Evolutionary conservation across 2,888 invertebrate genomes (phyloP).

Genomic region (Cristatella mucedo): DNA sequence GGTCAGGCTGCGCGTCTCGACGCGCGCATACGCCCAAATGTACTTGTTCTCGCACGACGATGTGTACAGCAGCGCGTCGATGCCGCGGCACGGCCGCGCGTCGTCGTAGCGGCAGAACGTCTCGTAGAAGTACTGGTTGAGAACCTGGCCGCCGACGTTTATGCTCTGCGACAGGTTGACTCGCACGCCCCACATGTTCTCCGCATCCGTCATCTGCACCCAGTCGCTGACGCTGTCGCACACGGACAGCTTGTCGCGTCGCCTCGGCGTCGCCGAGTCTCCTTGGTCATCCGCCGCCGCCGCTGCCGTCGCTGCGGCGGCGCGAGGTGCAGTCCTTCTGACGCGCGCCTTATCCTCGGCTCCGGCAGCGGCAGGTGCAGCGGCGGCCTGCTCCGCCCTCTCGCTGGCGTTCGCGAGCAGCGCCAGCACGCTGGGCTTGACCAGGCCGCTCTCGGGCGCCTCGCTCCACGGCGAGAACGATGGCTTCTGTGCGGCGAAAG

Average conservation of each 20-base stretch:
- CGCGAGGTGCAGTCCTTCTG: too few species aligned
- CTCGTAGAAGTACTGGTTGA: conserved; percentile 14
- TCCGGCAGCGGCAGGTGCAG: too few species aligned
- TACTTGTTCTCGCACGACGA: conserved; percentile 14
- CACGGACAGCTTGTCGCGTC: conserved; percentile 9
- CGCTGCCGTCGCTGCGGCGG: too few species aligned
- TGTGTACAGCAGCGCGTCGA: conserved; percentile 13
- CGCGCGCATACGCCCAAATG: conserved; percentile 15
- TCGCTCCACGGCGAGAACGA: too few species aligned
- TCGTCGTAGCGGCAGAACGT: conserved; percentile 12
- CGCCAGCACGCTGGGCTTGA: too few species aligned
- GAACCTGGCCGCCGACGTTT: conserved; percentile 12
- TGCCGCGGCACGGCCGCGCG: conserved; percentile 13
- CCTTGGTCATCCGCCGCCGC: too few species aligned
- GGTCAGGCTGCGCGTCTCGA: conserved; percentile 11
- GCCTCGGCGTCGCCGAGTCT: too few species aligned
- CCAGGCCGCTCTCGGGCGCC: too few species aligned
- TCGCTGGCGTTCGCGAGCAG: too few species aligned
- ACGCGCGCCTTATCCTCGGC: too few species aligned
- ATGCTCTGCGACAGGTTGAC: conserved; percentile 13
- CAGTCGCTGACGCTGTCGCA: conserved; percentile 13
- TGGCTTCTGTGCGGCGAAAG: too few species aligned
- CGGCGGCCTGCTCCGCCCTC: too few species aligned
- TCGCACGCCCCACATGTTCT: conserved; percentile 13
- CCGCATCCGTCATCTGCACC: conserved; percentile 13